Conservation (phyloP, 2,888 invertebrate genomes). For the Sesamia inferens region DNA sequence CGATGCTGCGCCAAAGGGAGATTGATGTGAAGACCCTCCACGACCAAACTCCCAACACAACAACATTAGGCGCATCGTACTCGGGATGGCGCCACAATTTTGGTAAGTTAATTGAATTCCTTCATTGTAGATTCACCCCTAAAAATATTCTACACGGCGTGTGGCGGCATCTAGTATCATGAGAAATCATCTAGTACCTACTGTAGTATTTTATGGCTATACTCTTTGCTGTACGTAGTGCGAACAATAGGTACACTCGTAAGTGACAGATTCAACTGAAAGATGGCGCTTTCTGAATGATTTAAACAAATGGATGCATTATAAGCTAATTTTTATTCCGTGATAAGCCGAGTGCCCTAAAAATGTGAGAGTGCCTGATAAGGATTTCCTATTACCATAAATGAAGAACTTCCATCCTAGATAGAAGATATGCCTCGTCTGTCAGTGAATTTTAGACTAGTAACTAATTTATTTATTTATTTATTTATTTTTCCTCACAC, state of each 20-base stretch:
- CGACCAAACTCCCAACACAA: too few relatives aligned
- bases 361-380: too few relatives aligned
- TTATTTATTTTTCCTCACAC: too few relatives aligned
- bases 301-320: background rate
- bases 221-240: too few relatives aligned
- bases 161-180: conserved; percentile 12
- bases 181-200: background rate
- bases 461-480: too few relatives aligned
- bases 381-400: background rate
- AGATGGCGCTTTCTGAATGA: conserved; percentile 24
- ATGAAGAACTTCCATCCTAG: background rate
- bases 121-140: background rate
- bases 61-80: too few relatives aligned
- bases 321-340: background rate
- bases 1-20: too few relatives aligned
- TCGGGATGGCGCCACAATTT: background rate
- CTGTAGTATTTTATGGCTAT: too few relatives aligned
- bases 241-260: background rate
- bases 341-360: background rate
- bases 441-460: background rate
- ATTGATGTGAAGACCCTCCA: too few relatives aligned
- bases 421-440: too few relatives aligned
- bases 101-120: background rate
- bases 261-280: background rate
- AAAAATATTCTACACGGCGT: background rate